Evolutionary conservation across 2,888 invertebrate genomes (phyloP).

Genomic region (Exephanes ischioxanthus): DNA sequence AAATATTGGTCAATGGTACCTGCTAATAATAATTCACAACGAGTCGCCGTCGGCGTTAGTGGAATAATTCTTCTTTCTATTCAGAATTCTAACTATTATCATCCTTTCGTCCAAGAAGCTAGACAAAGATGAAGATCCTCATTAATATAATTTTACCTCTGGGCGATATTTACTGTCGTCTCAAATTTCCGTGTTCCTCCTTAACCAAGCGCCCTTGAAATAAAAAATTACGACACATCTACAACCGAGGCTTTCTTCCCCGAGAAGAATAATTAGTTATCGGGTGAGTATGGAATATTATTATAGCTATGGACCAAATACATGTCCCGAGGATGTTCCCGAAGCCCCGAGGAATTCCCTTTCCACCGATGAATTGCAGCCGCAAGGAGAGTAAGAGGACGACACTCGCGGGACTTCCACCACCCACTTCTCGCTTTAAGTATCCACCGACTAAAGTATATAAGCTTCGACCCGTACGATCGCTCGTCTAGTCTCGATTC

Average conservation of each 20-base stretch:
- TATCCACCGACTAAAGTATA: slow-evolving; percentile 73
- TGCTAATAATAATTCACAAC: slow-evolving; percentile 28
- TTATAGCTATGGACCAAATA: slow-evolving; percentile 16
- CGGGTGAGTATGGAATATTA: not conserved
- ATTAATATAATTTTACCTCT: not conserved
- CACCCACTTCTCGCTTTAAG: slow-evolving; percentile 49
- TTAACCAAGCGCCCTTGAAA: not conserved
- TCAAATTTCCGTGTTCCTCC: not conserved
- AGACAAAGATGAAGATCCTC: slow-evolving; percentile 11
- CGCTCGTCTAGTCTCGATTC: slow-evolving; percentile 80
- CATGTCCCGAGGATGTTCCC: slow-evolving; percentile 48
- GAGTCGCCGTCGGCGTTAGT: slow-evolving; percentile 1
- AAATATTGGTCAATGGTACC: slow-evolving; percentile 50
- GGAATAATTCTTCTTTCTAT: slow-evolving; percentile 5
- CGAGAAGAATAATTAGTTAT: slow-evolving; percentile 19
- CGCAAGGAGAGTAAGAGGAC: slow-evolving; percentile 53
- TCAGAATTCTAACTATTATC: not conserved
- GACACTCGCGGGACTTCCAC: slow-evolving; percentile 40
- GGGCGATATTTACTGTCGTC: not conserved
- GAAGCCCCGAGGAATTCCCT: slow-evolving; percentile 55
- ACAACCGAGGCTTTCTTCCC: not conserved
- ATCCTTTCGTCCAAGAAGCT: not conserved
- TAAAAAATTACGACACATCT: not conserved
- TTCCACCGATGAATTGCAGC: slow-evolving; percentile 26
- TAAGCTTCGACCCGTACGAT: slow-evolving; percentile 78